phyloP scores from a whole-genome alignment of 2,113 vertebrate species.

The Motacilla alba region DNA sequence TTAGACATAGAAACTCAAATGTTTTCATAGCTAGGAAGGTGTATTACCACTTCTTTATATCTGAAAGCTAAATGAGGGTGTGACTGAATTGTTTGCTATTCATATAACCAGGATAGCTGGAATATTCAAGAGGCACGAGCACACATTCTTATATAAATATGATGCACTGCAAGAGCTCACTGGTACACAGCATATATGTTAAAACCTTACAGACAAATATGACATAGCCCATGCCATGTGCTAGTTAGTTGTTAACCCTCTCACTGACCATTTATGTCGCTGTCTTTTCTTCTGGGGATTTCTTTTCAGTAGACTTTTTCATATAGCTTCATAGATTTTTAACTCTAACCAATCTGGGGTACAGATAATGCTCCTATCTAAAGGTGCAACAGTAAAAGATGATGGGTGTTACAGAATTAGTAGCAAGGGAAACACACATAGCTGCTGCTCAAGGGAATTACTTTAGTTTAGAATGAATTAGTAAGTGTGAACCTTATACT shows the following conservation, averaged over 20 bases:
- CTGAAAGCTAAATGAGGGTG: slow-evolving; percentile 11
- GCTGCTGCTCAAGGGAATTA: neutral
- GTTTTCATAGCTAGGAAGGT: slow-evolving; percentile 26
- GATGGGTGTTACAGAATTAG: neutral
- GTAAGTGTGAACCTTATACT: neutral
- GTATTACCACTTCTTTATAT: slow-evolving; percentile 47
- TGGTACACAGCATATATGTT: neutral
- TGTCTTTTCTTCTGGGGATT: neutral
- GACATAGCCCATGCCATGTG: neutral
- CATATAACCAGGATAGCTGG: neutral
- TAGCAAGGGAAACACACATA: neutral
- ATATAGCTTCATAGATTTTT: neutral
- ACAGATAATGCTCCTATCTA: neutral
- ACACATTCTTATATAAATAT: neutral
- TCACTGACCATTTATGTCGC: neutral
- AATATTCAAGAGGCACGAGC: neutral
- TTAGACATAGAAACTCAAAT: slow-evolving; percentile 51
- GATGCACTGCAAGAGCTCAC: neutral
- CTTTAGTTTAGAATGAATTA: neutral
- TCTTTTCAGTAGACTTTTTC: neutral
- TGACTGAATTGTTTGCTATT: neutral
- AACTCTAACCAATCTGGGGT: neutral
- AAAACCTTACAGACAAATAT: neutral
- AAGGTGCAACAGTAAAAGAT: neutral
- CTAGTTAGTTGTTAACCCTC: neutral